Percentiles rank a stretch among this genome's conserved stretches.
These are phyloP conservation scores for Cordylochernes scorpioides DNA, from an alignment of 2,888 invertebrate species.

Conservation along the genomic window DNA sequence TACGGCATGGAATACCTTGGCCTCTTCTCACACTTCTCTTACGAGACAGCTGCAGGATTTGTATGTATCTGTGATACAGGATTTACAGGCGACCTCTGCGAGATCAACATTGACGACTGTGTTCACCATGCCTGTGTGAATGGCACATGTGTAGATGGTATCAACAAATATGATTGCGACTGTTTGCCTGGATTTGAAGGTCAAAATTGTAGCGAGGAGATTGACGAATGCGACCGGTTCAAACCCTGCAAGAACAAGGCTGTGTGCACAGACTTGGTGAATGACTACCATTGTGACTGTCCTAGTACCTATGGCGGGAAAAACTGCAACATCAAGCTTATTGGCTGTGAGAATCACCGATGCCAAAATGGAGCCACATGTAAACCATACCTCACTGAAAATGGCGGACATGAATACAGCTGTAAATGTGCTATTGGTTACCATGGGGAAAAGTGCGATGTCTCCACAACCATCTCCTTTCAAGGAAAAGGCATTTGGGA, in stretches of 20 bases:
- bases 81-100: constrained; percentile 53
- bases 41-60: constrained; percentile 25
- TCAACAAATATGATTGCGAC: constrained; percentile 13
- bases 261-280: constrained; percentile 30
- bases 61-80: constrained; percentile 48
- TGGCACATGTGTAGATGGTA: constrained; percentile 15
- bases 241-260: constrained; percentile 23
- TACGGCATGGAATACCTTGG: constrained; percentile 14
- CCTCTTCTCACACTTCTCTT: constrained; percentile 11
- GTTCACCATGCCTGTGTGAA: constrained; percentile 19
- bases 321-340: constrained; percentile 57
- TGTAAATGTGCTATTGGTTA: constrained; percentile 64
- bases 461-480: constrained; percentile 59
- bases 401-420: constrained; percentile 51
- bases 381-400: constrained; percentile 43
- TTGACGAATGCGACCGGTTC: constrained; percentile 22
- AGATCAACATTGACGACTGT: constrained; percentile 48
- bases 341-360: constrained; percentile 37
- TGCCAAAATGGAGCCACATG: constrained; percentile 57
- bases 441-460: constrained; percentile 53
- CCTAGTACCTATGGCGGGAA: constrained; percentile 44
- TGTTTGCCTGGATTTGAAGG: constrained; percentile 15
- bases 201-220: constrained; percentile 19
- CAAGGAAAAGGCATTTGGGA: no score
- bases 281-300: constrained; percentile 58